Conservation (phyloP, 2,113 vertebrate species). For the Oreochromis aureus region DNA sequence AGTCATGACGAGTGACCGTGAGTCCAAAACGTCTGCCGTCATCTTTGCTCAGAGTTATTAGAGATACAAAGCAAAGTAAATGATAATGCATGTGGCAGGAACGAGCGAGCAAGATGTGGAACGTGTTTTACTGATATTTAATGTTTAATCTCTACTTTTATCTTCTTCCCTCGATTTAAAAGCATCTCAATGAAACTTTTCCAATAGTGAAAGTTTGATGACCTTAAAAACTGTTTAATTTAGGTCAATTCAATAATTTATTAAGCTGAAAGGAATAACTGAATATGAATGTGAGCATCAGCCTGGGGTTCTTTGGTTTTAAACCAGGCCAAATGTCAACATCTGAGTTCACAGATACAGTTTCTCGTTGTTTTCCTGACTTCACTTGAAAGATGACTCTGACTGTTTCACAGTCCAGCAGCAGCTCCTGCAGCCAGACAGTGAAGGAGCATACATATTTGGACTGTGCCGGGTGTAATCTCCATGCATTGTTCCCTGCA, state of each 20-base stretch:
- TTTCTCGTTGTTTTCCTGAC: not conserved
- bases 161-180: not conserved
- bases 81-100: not conserved
- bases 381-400: not conserved
- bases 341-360: not conserved
- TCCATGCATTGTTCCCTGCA: not conserved
- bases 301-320: not conserved
- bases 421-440: not conserved
- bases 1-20: fast-evolving
- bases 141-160: not conserved
- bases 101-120: not conserved
- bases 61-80: not conserved
- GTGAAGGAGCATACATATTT: fast-evolving
- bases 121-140: fast-evolving
- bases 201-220: not conserved
- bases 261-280: not conserved
- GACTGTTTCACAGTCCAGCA: not conserved
- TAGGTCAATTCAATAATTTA: not conserved
- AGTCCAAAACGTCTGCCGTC: not conserved
- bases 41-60: not conserved
- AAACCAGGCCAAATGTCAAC: not conserved
- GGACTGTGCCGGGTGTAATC: not conserved
- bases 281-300: not conserved
- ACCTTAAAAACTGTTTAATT: not conserved
- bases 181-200: not conserved